phyloP scores from a whole-genome alignment of 2,888 invertebrate genomes.

The Limnephilus lunatus region DNA sequence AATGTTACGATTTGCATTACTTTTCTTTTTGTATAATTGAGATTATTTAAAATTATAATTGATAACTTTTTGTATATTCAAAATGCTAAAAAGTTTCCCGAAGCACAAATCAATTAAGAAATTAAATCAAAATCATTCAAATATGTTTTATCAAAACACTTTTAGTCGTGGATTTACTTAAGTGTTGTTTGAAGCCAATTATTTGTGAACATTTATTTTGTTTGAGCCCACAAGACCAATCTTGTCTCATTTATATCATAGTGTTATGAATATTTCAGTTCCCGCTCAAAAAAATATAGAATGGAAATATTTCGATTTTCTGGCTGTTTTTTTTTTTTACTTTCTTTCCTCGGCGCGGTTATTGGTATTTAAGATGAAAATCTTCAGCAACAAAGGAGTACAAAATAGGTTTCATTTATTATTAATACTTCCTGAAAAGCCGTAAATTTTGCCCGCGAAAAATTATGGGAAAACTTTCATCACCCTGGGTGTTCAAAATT shows the following conservation, averaged over 20 bases:
- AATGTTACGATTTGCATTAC: too few relatives aligned
- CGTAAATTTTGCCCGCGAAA: neutral
- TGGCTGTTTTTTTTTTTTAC: neutral
- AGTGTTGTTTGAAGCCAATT: too few relatives aligned
- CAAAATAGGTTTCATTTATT: neutral
- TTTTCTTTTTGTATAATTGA: too few relatives aligned
- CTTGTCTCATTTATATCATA: neutral
- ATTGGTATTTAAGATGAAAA: neutral
- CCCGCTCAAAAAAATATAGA: neutral
- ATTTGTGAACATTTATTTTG: neutral
- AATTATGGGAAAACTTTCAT: neutral
- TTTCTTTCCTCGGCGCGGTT: neutral
- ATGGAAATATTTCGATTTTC: neutral
- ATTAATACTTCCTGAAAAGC: neutral
- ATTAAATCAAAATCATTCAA: too few relatives aligned
- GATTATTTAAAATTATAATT: too few relatives aligned
- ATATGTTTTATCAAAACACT: too few relatives aligned
- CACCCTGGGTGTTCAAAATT: neutral
- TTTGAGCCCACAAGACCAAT: neutral
- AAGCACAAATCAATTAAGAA: too few relatives aligned
- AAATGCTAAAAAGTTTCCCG: too few relatives aligned
- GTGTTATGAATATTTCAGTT: neutral
- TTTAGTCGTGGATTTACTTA: too few relatives aligned
- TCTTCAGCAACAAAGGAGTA: neutral
- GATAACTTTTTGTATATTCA: too few relatives aligned